Evolutionary conservation across 2,113 vertebrate genomes (phyloP).

Genomic region (Probosciger aterrimus): DNA sequence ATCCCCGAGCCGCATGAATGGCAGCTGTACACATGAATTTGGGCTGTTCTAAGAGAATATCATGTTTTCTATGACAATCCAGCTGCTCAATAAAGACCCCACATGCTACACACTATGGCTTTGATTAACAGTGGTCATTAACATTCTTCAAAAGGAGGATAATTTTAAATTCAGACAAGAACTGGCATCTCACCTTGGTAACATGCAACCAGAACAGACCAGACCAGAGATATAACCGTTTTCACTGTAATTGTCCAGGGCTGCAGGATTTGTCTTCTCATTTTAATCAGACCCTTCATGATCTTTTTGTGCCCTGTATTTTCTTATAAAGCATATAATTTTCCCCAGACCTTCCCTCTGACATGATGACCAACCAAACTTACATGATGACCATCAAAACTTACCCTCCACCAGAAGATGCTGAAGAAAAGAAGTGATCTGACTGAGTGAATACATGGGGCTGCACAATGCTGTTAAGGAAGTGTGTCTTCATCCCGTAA

Average conservation of each 20-base stretch:
- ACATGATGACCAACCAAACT: neutral
- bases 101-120: neutral
- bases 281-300: neutral
- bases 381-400: neutral
- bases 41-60: neutral
- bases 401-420: neutral
- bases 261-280: neutral
- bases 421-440: neutral
- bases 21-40: rapidly evolving
- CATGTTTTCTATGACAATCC: neutral
- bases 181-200: neutral
- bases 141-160: neutral
- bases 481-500: neutral
- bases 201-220: neutral
- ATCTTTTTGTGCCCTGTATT: neutral
- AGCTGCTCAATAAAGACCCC: neutral
- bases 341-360: neutral
- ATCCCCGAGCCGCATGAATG: neutral
- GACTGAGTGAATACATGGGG: neutral
- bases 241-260: neutral
- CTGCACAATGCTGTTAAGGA: neutral
- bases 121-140: neutral
- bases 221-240: neutral
- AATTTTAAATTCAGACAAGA: neutral
- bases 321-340: neutral